These are phyloP conservation scores for Notarius lentiginosus DNA, from an alignment of 2,113 vertebrate genomes.

Conservation along the genomic window DNA sequence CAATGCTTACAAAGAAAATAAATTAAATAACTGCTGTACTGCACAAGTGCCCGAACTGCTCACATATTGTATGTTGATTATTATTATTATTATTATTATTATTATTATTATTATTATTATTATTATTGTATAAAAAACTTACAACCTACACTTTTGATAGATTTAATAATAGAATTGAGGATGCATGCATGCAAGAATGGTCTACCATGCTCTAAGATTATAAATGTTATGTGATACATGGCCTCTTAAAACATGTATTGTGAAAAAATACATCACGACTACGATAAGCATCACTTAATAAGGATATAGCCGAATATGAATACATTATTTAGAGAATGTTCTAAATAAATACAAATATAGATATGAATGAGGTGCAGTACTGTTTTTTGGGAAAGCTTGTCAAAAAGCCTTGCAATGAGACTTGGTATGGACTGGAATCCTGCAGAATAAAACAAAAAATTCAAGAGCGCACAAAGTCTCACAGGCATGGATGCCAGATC, in stretches of 20 bases:
- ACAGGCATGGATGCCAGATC: background rate
- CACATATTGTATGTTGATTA: background rate
- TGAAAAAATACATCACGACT: background rate
- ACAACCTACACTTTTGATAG: background rate
- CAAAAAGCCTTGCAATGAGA: background rate
- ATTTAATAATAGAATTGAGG: background rate
- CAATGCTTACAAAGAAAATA: background rate
- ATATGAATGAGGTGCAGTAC: background rate
- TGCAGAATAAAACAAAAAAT: background rate
- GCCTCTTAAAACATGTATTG: background rate
- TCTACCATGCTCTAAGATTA: background rate
- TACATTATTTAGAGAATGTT: background rate
- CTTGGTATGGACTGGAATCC: background rate
- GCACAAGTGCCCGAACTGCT: background rate
- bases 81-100: background rate
- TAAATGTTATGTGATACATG: background rate
- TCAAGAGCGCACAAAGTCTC: background rate
- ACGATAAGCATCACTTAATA: background rate
- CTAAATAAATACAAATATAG: background rate
- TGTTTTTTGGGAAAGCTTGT: too few relatives aligned
- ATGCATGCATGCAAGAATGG: background rate
- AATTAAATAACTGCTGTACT: background rate
- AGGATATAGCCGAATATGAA: background rate
- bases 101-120: too few relatives aligned
- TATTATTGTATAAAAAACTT: background rate